phyloP scores from a whole-genome alignment of 2,113 vertebrate species.

The Daphoenositta chrysoptera region DNA sequence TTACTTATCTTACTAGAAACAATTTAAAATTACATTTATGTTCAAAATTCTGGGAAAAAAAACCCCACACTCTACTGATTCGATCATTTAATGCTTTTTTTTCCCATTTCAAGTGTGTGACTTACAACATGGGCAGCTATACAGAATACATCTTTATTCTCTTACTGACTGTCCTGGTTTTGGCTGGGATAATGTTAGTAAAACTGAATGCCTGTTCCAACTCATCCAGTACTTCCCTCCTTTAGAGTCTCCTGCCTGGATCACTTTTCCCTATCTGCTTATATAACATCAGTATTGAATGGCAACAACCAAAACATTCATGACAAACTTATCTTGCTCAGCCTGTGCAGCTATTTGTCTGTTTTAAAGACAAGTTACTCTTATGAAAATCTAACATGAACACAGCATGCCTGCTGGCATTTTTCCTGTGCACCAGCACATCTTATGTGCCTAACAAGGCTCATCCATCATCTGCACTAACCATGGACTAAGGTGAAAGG shows the following conservation, averaged over 20 bases:
- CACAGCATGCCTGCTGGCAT: not conserved
- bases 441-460: constrained; percentile 11
- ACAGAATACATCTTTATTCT: not conserved
- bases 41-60: not conserved
- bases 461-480: constrained; percentile 51
- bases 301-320: not conserved
- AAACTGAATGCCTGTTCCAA: not conserved
- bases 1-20: not conserved
- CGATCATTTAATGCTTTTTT: not conserved
- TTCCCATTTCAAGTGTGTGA: not conserved
- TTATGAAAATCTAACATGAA: not conserved
- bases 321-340: not conserved
- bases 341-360: not conserved
- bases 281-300: not conserved
- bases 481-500: constrained; percentile 25
- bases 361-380: not conserved
- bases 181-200: not conserved
- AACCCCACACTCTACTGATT: not conserved
- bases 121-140: not conserved
- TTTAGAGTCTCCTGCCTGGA: not conserved
- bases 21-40: not conserved
- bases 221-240: not conserved
- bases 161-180: not conserved
- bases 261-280: not conserved
- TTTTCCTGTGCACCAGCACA: not conserved